Evolutionary conservation across 2,888 invertebrate species (phyloP).

Genomic region (Carpatolechia fugitivella): DNA sequence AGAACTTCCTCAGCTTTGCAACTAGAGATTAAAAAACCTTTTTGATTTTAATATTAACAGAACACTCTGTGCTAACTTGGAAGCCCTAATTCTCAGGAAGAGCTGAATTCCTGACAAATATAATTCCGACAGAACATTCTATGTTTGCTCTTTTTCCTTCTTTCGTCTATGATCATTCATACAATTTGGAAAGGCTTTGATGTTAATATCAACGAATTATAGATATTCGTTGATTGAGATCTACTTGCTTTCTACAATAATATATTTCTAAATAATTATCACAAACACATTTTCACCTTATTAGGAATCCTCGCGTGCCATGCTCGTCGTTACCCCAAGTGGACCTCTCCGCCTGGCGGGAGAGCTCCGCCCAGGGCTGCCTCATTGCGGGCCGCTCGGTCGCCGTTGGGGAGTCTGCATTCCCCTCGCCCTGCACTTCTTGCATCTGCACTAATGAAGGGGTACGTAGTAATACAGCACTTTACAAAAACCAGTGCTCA

Average conservation of each 20-base stretch:
- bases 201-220: too few relatives aligned
- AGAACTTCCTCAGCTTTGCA: too few relatives aligned
- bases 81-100: not conserved
- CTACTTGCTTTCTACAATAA: too few relatives aligned
- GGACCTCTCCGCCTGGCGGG: conserved; percentile 91
- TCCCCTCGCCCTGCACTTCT: conserved; percentile 94
- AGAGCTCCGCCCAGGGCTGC: conserved; percentile 87
- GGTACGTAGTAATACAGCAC: conserved; percentile 75
- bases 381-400: conserved; percentile 89
- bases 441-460: conserved; percentile 93
- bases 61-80: not conserved
- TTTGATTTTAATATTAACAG: too few relatives aligned
- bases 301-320: conserved; percentile 90
- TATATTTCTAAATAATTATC: too few relatives aligned
- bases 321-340: conserved; percentile 89
- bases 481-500: too few relatives aligned
- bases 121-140: not conserved
- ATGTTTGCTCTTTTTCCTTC: not conserved
- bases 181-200: too few relatives aligned
- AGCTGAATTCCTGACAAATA: not conserved
- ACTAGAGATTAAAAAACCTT: too few relatives aligned
- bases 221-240: too few relatives aligned
- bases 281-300: too few relatives aligned
- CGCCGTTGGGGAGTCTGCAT: conserved; percentile 88
- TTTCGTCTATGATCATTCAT: too few relatives aligned